Base-by-base conservation (phyloP, 2,113 vertebrate species). In the Alethe castanea region DNA sequence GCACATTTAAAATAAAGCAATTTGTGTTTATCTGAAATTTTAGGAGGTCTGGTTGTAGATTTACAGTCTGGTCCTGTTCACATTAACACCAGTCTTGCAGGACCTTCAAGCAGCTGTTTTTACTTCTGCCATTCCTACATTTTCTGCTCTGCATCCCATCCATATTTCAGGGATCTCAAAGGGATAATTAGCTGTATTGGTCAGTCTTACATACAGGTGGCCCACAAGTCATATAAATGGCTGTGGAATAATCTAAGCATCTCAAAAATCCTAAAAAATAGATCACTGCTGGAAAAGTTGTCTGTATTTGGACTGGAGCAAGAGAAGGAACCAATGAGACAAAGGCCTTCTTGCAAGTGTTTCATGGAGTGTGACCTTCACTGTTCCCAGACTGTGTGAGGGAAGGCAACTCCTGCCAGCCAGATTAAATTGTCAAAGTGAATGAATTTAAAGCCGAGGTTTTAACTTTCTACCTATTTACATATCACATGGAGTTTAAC, bases 391-490 rank as follows among this genome's bases (percentile, higher is more conserved):
- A 44, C 8, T 38, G 13, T 33, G 25, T 16, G 57, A 88, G 56
- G 56, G 61, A 90, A 84, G n/a, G 66, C 60, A 88, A 3, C 47
- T 84, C 40, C 72, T 93, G 86, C 76, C 86, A 90, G 31, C 4
- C 7, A 81, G 78, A 87, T 88, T 90, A 86, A 88, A 81, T 88
- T 72, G 74, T 81, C 70, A 79, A 73, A 93, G 48, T 28, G 54
- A 92, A 96, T 88, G 57, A 93, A 96, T 91, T 91, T 90, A 73
- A 94, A 92, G 64, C 54, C 33, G 26, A 5, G 1, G 59, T 31
- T 95, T 91, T 77, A 72, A 90, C 85, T 95, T 92, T 89, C 79
- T 59, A 35, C 84, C 56, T 73, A 88, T 96, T 96, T 96, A 94
- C 88, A 82, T 95, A 94, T 95, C 86, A 84, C 93, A 71, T 50